Percentiles rank a stretch among this genome's conserved stretches.
These are phyloP conservation scores for Rissa tridactyla DNA, from an alignment of 2,113 vertebrate species.

Conservation along the genomic window DNA sequence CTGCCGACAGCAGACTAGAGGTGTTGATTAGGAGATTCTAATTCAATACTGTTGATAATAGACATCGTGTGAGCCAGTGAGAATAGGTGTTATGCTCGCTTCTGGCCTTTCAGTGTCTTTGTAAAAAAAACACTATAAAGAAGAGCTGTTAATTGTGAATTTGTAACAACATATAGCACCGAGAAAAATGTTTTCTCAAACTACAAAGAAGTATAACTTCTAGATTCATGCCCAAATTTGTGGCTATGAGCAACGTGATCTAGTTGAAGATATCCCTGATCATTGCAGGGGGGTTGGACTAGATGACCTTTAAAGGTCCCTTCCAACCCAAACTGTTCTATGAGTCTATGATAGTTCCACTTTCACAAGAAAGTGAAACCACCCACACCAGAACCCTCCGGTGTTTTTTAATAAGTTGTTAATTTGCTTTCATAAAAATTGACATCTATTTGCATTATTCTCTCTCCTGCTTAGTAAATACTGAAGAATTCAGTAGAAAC, in stretches of 20 bases:
- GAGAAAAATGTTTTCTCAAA: neutral
- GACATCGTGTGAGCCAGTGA: fast-evolving
- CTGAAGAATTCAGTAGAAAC: neutral
- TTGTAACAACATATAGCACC: neutral
- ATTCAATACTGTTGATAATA: neutral
- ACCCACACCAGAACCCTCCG: neutral
- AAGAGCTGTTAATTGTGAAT: neutral
- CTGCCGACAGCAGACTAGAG: fast-evolving
- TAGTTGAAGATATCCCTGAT: neutral
- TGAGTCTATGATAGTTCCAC: neutral
- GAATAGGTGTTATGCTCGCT: neutral
- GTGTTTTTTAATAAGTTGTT: neutral
- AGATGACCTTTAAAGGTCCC: neutral
- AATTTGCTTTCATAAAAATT: neutral
- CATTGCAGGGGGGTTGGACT: neutral
- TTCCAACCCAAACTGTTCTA: neutral
- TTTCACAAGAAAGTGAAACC: neutral
- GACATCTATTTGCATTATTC: neutral
- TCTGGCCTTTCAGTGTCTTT: constrained; percentile 42
- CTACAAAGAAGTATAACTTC: neutral
- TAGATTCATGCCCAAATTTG: neutral
- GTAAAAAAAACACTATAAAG: neutral
- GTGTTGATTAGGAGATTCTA: neutral
- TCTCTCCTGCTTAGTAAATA: neutral
- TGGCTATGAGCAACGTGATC: neutral